These are phyloP conservation scores for Meriones unguiculatus DNA, from an alignment of 2,113 vertebrate genomes.

Conservation along the genomic window DNA sequence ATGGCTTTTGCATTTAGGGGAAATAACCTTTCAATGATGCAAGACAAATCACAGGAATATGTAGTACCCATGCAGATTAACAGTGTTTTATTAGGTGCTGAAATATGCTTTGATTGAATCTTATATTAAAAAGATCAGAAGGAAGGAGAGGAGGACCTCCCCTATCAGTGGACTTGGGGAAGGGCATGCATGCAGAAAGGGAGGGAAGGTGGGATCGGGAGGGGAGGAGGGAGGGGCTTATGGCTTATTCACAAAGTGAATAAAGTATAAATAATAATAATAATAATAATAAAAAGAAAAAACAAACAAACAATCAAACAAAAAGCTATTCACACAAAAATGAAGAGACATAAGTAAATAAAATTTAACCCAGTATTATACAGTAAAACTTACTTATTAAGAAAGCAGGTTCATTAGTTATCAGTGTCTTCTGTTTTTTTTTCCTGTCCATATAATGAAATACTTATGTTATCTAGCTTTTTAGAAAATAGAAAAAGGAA, in stretches of 20 bases:
- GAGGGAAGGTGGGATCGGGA: no score
- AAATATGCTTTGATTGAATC: neutral
- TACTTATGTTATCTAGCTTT: neutral
- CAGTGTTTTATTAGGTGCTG: neutral
- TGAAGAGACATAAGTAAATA: neutral
- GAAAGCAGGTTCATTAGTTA: neutral
- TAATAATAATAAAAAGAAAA: no score
- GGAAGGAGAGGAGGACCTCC: no score
- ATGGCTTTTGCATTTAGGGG: neutral
- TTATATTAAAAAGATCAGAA: neutral
- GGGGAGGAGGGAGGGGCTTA: no score
- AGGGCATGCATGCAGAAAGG: no score
- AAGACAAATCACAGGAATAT: neutral
- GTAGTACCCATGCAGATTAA: neutral
- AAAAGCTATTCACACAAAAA: neutral
- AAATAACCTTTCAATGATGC: neutral
- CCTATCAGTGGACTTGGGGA: no score
- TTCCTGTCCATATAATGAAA: neutral
- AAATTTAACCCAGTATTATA: neutral
- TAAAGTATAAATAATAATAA: no score
- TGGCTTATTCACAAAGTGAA: no score
- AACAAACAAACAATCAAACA: no score
- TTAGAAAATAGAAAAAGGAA: neutral
- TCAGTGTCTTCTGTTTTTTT: neutral
- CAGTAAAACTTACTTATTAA: neutral